These are phyloP conservation scores for Dasypogon diadema DNA, from an alignment of 2,888 invertebrate genomes.

Conservation along the genomic window DNA sequence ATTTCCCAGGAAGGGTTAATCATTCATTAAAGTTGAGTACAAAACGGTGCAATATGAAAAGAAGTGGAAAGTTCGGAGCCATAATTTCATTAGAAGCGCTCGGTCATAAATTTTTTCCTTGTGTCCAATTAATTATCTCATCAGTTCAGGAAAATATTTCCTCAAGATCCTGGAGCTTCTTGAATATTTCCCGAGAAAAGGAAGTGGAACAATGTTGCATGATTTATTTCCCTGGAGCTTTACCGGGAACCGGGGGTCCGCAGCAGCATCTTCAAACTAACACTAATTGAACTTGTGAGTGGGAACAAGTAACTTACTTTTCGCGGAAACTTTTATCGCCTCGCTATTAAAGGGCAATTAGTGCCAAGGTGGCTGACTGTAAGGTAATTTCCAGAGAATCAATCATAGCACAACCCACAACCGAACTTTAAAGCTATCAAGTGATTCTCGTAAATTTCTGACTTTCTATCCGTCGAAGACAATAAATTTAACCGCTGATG, in stretches of 20 bases:
- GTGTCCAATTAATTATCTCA: slow-evolving; percentile 26
- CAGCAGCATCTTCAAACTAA: background rate
- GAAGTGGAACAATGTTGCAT: slow-evolving; percentile 1
- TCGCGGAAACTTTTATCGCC: slow-evolving; percentile 14
- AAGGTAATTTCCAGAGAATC: slow-evolving; percentile 21
- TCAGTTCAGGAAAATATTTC: slow-evolving; percentile 12
- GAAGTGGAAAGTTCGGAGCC: background rate
- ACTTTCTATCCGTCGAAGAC: background rate
- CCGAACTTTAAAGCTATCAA: slow-evolving; percentile 1
- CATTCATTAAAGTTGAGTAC: too few species aligned
- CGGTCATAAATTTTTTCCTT: slow-evolving; percentile 3
- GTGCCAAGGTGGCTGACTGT: slow-evolving; percentile 7
- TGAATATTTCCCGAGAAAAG: background rate
- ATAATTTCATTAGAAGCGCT: background rate
- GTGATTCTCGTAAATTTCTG: background rate
- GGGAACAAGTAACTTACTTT: background rate
- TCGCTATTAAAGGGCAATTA: slow-evolving; percentile 31
- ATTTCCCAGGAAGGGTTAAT: too few species aligned
- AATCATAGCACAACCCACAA: slow-evolving; percentile 2
- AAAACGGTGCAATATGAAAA: background rate
- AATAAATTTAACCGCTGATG: background rate
- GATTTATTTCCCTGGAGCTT: slow-evolving; percentile 1
- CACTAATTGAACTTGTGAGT: slow-evolving; percentile 27
- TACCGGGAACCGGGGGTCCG: background rate
- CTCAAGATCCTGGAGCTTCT: background rate